These are phyloP conservation scores for Drosophila aldrichi DNA, from an alignment of 2,888 invertebrate species.

Conservation along the genomic window DNA sequence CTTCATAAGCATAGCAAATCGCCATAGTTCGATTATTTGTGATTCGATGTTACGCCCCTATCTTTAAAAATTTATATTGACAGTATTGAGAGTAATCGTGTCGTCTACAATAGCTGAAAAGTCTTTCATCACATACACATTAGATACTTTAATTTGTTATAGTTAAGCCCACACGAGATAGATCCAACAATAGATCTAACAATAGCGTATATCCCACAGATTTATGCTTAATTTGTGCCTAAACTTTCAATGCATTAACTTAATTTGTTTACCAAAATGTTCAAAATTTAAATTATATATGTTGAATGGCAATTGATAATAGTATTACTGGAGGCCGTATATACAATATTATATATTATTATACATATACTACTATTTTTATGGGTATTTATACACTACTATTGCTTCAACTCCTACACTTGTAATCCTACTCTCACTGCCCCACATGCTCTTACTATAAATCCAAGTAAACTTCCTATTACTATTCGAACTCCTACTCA, in stretches of 20 bases:
- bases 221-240: constrained; percentile 8
- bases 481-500: not conserved
- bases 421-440: not conserved
- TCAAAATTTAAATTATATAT: not conserved
- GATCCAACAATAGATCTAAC: constrained; percentile 22
- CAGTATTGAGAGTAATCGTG: not conserved
- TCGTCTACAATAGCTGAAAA: not conserved
- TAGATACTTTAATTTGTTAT: constrained; percentile 9
- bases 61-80: not conserved
- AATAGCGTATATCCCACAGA: constrained; percentile 14
- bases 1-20: constrained; percentile 28
- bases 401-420: not conserved
- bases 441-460: too few species aligned
- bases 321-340: too few species aligned
- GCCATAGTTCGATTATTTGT: constrained; percentile 22
- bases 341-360: too few species aligned
- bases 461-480: not conserved
- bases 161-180: constrained; percentile 19
- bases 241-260: not conserved
- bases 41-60: constrained; percentile 19
- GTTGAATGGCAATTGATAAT: not conserved
- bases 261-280: not conserved
- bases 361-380: not conserved
- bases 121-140: not conserved
- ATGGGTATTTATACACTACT: not conserved